phyloP scores from a whole-genome alignment of 2,797 vertebrate species.

The Erethizon dorsatum region DNA sequence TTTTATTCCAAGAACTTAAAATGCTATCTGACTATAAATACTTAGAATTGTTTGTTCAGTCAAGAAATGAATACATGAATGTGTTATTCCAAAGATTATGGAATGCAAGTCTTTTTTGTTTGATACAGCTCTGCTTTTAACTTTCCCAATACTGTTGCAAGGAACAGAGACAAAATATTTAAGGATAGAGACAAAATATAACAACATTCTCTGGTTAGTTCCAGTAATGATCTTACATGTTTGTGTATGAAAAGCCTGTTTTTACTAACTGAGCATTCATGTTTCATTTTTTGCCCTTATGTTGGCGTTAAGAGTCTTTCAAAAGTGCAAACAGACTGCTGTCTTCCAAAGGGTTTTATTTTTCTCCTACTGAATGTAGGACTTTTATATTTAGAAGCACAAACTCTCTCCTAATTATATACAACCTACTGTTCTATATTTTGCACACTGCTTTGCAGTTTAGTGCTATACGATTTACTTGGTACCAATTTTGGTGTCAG shows the following conservation, averaged over 20 bases:
- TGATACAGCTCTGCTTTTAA: background rate
- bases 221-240: background rate
- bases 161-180: slow-evolving; percentile 56
- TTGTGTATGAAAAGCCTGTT: slow-evolving; percentile 45
- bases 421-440: slow-evolving; percentile 84
- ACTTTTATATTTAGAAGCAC: slow-evolving; percentile 85
- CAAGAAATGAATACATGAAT: background rate
- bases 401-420: slow-evolving; percentile 81
- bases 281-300: slow-evolving; percentile 46
- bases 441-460: slow-evolving; percentile 82
- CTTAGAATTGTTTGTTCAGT: slow-evolving; percentile 21
- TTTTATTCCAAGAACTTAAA: background rate
- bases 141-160: background rate
- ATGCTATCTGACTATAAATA: background rate
- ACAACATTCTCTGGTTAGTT: slow-evolving; percentile 38
- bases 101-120: background rate
- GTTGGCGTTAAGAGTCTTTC: slow-evolving; percentile 65
- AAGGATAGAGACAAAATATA: background rate
- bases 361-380: slow-evolving; percentile 71
- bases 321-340: slow-evolving; percentile 47
- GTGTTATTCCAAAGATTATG: background rate
- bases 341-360: slow-evolving; percentile 69
- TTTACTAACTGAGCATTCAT: slow-evolving; percentile 49
- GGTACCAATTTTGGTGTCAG: slow-evolving; percentile 83
- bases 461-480: slow-evolving; percentile 80